These are phyloP conservation scores for Holotrichia oblita DNA, from an alignment of 1,140 invertebrate species.

Conservation along the genomic window DNA sequence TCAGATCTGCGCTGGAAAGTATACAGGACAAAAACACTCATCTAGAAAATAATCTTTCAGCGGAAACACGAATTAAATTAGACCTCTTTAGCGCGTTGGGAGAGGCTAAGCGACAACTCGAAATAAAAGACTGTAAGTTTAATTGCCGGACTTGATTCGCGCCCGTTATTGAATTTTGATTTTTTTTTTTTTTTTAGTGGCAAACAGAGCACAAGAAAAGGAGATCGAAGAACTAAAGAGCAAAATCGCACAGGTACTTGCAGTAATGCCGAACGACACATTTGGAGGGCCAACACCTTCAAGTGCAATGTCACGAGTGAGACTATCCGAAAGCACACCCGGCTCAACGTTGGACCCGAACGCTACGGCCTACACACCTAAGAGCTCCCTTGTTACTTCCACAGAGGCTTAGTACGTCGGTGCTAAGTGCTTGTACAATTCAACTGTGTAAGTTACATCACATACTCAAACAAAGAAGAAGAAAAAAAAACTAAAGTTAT, in stretches of 20 bases:
- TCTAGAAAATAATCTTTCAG: conserved; percentile 91
- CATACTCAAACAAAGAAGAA: neutral
- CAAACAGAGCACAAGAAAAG: conserved; percentile 84
- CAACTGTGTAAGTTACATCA: conserved; percentile 31
- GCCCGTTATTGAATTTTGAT: neutral
- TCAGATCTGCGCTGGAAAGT: conserved; percentile 80
- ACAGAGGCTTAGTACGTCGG: conserved; percentile 63
- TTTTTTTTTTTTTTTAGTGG: conserved; percentile 64
- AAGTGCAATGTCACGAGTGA: conserved; percentile 69
- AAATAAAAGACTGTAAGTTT: conserved; percentile 91
- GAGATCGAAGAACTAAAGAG: conserved; percentile 91
- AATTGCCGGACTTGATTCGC: too few relatives aligned
- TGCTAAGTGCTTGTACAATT: conserved; percentile 15
- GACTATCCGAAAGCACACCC: conserved; percentile 60
- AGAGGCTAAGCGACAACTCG: conserved; percentile 91
- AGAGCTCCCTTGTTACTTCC: conserved; percentile 68
- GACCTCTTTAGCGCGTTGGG: conserved; percentile 96
- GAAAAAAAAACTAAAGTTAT: too few relatives aligned
- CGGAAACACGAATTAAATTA: conserved; percentile 95
- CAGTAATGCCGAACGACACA: conserved; percentile 85
- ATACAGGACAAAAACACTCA: conserved; percentile 90
- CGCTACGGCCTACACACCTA: conserved; percentile 91
- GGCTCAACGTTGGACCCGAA: conserved; percentile 87
- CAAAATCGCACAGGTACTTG: conserved; percentile 90
- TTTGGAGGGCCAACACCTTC: conserved; percentile 62